These are phyloP conservation scores for Myathropa florea DNA, from an alignment of 2,888 invertebrate genomes.

Conservation along the genomic window DNA sequence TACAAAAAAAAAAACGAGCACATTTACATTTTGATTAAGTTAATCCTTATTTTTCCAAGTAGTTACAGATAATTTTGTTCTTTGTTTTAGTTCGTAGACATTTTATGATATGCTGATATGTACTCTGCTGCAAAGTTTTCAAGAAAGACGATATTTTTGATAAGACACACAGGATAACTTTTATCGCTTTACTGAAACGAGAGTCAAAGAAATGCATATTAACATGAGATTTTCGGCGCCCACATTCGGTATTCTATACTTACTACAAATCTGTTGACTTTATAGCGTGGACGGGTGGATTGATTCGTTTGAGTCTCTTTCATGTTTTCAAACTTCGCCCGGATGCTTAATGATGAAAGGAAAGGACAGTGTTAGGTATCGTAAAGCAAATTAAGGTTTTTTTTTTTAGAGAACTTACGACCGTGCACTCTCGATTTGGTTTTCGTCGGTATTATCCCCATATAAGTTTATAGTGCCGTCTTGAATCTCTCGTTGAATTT, in stretches of 20 bases:
- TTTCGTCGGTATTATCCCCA: conserved; percentile 83
- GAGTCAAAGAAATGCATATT: background rate
- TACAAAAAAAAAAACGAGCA: background rate
- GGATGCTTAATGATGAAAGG: conserved; percentile 83
- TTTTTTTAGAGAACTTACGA: too few species aligned
- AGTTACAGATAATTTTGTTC: background rate
- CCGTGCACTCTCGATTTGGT: conserved; percentile 92
- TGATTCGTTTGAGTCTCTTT: conserved; percentile 82
- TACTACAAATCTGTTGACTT: conserved; percentile 96
- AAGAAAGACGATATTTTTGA: background rate
- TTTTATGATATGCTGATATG: background rate
- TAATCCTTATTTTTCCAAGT: background rate
- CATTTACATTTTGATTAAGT: background rate
- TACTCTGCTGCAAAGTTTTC: background rate
- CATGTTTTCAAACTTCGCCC: conserved; percentile 94
- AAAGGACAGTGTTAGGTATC: background rate
- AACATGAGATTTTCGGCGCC: background rate
- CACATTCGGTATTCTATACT: conserved; percentile 82
- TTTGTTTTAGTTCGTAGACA: background rate
- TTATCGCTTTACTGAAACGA: conserved; percentile 10
- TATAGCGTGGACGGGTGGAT: conserved; percentile 83
- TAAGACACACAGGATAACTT: background rate
- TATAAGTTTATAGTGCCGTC: conserved; percentile 80
- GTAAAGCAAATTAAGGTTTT: too few species aligned
- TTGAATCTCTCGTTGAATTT: conserved; percentile 83